These are phyloP conservation scores for Melanotus villosus DNA, from an alignment of 2,888 invertebrate species.

Conservation along the genomic window DNA sequence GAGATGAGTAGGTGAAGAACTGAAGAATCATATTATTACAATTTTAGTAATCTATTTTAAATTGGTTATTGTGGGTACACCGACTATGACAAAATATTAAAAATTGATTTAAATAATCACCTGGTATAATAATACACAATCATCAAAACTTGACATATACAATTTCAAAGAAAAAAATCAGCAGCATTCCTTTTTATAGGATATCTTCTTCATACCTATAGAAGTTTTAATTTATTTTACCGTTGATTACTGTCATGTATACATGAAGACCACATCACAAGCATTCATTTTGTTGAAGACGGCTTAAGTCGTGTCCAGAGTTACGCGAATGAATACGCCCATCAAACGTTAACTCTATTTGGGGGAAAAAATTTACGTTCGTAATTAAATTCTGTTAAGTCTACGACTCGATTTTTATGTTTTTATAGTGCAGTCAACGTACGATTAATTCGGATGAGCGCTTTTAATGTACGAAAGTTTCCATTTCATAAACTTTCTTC, in stretches of 20 bases:
- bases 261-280: slow-evolving; percentile 8
- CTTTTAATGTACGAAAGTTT: background rate
- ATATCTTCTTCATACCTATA: background rate
- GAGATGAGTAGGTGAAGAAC: too few species aligned
- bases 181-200: background rate
- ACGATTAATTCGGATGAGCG: too few species aligned
- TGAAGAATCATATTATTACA: too few species aligned
- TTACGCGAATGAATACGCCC: slow-evolving; percentile 13
- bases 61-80: too few species aligned
- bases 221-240: slow-evolving; percentile 20
- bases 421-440: background rate
- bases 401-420: background rate
- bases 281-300: slow-evolving; percentile 1
- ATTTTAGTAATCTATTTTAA: too few species aligned
- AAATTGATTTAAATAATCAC: too few species aligned
- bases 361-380: slow-evolving; percentile 8
- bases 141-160: too few species aligned
- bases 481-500: slow-evolving; percentile 22
- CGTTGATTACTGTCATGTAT: slow-evolving; percentile 19
- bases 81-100: too few species aligned
- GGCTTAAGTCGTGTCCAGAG: too few species aligned
- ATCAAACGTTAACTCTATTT: slow-evolving; percentile 23
- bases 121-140: too few species aligned
- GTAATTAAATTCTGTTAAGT: slow-evolving; percentile 8
- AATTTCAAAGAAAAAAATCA: background rate